Conservation (phyloP, 2,888 invertebrate species). For the Latrodectus elegans region DNA sequence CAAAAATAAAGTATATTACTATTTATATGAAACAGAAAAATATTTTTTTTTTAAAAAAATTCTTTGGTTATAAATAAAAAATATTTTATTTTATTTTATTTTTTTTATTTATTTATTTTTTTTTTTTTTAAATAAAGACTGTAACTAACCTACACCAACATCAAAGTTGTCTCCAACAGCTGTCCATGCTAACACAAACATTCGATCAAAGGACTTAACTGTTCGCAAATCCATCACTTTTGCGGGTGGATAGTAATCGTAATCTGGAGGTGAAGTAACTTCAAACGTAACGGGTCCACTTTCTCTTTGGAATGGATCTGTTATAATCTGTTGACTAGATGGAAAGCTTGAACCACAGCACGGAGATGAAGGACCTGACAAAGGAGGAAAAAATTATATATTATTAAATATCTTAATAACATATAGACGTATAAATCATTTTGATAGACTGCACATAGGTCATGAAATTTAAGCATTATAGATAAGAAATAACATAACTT, state of each 20-base stretch:
- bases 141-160: slow-evolving; percentile 39
- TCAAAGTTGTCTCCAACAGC: slow-evolving; percentile 49
- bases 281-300: slow-evolving; percentile 31
- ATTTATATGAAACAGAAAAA: no score
- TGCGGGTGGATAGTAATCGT: slow-evolving; percentile 31
- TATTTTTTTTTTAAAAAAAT: no score
- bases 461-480: no score
- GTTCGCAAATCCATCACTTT: slow-evolving; percentile 29
- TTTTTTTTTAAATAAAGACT: no score
- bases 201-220: not conserved
- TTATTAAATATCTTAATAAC: no score
- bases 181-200: slow-evolving; percentile 31
- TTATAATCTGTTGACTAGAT: not conserved
- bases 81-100: no score
- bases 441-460: no score
- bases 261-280: not conserved
- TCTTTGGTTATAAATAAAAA: no score
- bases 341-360: slow-evolving; percentile 45
- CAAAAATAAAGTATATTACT: not conserved
- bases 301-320: slow-evolving; percentile 21
- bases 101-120: no score
- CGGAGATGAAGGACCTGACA: slow-evolving; percentile 24
- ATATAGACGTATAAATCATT: no score
- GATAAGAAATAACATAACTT: no score
- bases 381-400: not conserved